Percentiles rank a stretch among this genome's conserved stretches.
These are phyloP conservation scores for Limnodromus scolopaceus DNA, from an alignment of 2,797 vertebrate genomes.

Conservation along the genomic window DNA sequence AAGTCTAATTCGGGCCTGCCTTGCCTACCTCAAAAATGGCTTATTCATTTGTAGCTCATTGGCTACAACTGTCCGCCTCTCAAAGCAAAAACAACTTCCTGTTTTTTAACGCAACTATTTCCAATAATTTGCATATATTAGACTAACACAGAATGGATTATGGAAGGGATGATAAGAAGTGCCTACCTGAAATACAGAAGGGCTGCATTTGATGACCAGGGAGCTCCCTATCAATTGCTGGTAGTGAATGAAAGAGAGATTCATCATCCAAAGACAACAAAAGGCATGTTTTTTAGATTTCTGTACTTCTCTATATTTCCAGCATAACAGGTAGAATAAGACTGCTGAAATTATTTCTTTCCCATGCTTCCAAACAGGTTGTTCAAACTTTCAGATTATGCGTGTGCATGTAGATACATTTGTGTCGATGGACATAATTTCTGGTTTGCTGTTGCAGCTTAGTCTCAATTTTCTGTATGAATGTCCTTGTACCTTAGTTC, in stretches of 20 bases:
- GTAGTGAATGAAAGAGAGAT: background rate
- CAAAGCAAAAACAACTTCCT: background rate
- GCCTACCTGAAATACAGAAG: background rate
- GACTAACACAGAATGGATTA: background rate
- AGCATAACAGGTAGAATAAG: background rate
- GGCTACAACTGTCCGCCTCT: background rate
- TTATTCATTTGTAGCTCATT: background rate
- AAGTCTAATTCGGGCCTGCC: background rate
- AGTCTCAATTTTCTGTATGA: background rate
- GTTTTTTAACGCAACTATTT: background rate
- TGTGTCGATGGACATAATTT: rapidly evolving
- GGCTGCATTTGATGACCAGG: background rate
- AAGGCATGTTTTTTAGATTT: background rate
- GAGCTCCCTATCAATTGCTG: background rate
- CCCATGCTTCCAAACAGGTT: background rate
- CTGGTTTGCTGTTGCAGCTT: background rate
- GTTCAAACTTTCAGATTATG: background rate
- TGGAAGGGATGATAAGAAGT: background rate
- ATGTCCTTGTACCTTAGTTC: background rate
- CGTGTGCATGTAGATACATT: background rate
- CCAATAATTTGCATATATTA: background rate
- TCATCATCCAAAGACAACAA: background rate
- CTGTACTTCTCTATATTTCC: background rate
- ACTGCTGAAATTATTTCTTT: background rate
- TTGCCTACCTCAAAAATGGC: background rate